Evolutionary conservation across 1,140 invertebrate genomes (phyloP), one percentile per base, ranked within the genome.

Genomic region (Apis florea): DNA sequence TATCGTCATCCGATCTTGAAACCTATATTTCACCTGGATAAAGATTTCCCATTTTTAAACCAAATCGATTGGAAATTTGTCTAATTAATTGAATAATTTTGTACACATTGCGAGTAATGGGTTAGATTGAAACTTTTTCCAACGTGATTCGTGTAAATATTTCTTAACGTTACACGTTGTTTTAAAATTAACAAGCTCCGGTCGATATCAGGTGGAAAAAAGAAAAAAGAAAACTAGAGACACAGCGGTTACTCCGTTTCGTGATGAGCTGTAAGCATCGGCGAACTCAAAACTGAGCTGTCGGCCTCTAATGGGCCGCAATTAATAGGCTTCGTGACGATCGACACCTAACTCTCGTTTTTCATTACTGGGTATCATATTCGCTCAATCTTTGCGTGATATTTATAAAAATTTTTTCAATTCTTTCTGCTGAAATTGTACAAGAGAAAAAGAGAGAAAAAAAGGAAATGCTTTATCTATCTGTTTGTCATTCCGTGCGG

Each of bases 311-410:
- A 76, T 81, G 73, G 66, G 11, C 72, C 67, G 73, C 64, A 85
- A 85, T 73, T 85, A 77, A 47, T 61, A 72, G 53, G 13, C 58
- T 71, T 64, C 73, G 56, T 26, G 47, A 53, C 61, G 56, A 85
- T 53, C 69, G n/a, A 63, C 56, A 24, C 12, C 24, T 26, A 82
- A 76, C 68, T 49, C 47, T 63, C 66, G 47, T 11, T n/a, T 21
- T n/a, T 69, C 73, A 85, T 77, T 83, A 83, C 63, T 13, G 24
- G 31, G n/a, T 56, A 47, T 53, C 59, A n/a, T 70, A 56, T 66
- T 76, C 40, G 19, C 26, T 26, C 61, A 19, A 53, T 79, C 31
- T 15, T 67, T 26, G 15, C n/a, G 11, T 10, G 21, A 17, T 49
- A 10, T 68, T 24, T 13, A 49, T n/a, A 49, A 51, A 17, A 40